Conservation (phyloP, 2,888 invertebrate genomes). For the Hemaris fuciformis region DNA sequence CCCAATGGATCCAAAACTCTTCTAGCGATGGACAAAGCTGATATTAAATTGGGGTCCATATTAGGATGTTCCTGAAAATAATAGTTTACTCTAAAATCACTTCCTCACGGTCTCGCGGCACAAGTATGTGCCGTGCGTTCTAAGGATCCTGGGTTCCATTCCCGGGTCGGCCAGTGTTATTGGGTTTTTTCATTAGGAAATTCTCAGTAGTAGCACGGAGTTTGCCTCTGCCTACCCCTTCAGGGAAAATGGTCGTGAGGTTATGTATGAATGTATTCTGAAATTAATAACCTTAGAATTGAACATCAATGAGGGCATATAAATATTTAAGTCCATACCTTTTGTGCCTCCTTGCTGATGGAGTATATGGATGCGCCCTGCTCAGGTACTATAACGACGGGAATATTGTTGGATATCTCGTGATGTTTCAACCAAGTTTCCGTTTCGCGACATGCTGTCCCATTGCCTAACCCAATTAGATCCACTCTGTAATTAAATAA, state of each 20-base stretch:
- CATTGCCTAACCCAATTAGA: slow-evolving; percentile 94
- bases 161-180: too few relatives aligned
- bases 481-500: slow-evolving; percentile 86
- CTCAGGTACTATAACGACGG: slow-evolving; percentile 93
- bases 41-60: slow-evolving; percentile 90
- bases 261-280: too few relatives aligned
- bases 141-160: too few relatives aligned
- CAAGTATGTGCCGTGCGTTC: too few relatives aligned
- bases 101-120: too few relatives aligned
- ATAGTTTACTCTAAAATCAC: neutral
- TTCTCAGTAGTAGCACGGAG: too few relatives aligned
- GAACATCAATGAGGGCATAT: too few relatives aligned
- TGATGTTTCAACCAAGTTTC: slow-evolving; percentile 86
- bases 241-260: too few relatives aligned
- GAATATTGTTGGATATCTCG: slow-evolving; percentile 76
- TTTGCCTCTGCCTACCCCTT: too few relatives aligned
- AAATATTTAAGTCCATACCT: slow-evolving; percentile 60
- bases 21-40: slow-evolving; percentile 89
- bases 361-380: slow-evolving; percentile 97
- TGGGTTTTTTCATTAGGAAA: too few relatives aligned
- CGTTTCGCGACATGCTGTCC: slow-evolving; percentile 93
- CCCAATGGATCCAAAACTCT: slow-evolving; percentile 94
- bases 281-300: too few relatives aligned
- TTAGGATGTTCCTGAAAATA: slow-evolving; percentile 87
- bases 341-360: slow-evolving; percentile 90